These are phyloP conservation scores for Diachasmimorpha longicaudata DNA, from an alignment of 1,140 invertebrate genomes.

Conservation along the genomic window DNA sequence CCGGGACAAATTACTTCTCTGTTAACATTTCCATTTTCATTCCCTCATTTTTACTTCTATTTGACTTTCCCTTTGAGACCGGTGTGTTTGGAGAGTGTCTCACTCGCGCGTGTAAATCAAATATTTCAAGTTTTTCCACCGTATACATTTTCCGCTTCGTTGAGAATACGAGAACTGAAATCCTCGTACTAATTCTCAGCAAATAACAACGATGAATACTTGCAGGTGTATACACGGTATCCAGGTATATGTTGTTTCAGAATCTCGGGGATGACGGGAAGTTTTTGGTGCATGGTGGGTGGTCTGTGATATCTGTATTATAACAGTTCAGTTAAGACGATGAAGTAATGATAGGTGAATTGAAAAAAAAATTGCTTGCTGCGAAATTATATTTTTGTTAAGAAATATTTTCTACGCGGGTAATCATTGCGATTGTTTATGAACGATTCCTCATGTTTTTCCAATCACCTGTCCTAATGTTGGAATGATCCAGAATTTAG, in stretches of 20 bases:
- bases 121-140: not conserved
- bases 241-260: slow-evolving; percentile 53
- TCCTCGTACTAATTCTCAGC: slow-evolving; percentile 50
- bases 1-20: not conserved
- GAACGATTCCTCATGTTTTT: too few species aligned
- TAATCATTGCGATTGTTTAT: too few species aligned
- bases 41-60: not conserved
- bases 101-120: not conserved
- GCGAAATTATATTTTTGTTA: too few species aligned
- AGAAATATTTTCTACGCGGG: too few species aligned
- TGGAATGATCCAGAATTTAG: too few species aligned
- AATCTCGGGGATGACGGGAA: slow-evolving; percentile 19
- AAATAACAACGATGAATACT: slow-evolving; percentile 36
- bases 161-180: not conserved
- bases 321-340: not conserved
- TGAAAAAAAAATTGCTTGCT: too few species aligned
- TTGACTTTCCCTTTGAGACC: not conserved
- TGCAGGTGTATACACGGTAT: slow-evolving; percentile 34
- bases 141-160: not conserved
- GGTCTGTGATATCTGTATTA: slow-evolving; percentile 31
- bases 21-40: not conserved
- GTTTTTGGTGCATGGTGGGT: slow-evolving; percentile 34
- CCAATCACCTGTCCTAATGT: too few species aligned
- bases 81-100: not conserved
- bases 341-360: not conserved